A percentile compares a stretch with the other conserved stretches of the same genome.
phyloP scores from a whole-genome alignment of 2,113 vertebrate species.

The Tupaia chinensis region DNA sequence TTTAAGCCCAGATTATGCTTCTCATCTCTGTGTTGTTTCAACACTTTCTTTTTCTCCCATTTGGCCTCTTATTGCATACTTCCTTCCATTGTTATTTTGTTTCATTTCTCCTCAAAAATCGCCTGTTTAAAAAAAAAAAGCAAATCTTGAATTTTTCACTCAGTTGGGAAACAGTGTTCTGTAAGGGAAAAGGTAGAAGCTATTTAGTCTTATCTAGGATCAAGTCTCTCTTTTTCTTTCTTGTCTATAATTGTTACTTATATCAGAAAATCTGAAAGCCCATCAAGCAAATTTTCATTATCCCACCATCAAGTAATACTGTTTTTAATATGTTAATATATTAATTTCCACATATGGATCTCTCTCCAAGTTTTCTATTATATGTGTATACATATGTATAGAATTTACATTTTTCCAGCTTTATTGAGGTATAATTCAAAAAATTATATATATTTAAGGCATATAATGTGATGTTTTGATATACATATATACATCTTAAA shows the following conservation, averaged over 20 bases:
- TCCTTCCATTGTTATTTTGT: neutral
- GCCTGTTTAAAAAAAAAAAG: neutral
- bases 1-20: neutral
- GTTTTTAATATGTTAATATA: constrained; percentile 26
- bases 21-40: neutral
- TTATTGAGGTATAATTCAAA: neutral
- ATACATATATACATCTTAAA: neutral
- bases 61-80: neutral
- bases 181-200: neutral
- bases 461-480: neutral
- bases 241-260: neutral
- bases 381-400: neutral
- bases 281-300: neutral
- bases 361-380: neutral
- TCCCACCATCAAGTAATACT: neutral
- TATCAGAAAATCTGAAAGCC: neutral
- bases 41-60: neutral
- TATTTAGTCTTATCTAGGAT: neutral
- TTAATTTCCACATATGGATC: neutral
- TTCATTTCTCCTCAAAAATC: neutral
- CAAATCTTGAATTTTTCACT: neutral
- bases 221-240: neutral
- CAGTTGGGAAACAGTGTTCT: neutral
- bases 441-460: neutral
- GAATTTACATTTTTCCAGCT: neutral